Evolutionary conservation across 1,140 invertebrate genomes (phyloP), one percentile per base, ranked within the genome.

Genomic region (Drosophila grimshawi): DNA sequence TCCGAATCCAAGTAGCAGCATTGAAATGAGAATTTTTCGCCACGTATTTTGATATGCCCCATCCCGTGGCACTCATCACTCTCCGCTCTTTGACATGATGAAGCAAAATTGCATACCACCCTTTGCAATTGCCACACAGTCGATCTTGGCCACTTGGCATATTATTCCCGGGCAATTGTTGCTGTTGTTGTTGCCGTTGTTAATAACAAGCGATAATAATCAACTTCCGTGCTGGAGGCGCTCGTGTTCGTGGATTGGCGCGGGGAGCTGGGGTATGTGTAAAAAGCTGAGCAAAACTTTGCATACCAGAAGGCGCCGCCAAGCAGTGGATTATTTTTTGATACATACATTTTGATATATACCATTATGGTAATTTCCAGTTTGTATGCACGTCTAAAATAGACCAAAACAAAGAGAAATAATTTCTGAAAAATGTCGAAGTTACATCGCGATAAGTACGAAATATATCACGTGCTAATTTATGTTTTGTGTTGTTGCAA

Each of bases 171-270:
- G 39, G 2, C 10, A 43, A 19, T 35, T 46, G 45, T 59, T 55
- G 7, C 51, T 61, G 51, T 76, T 82, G 83, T 83, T 88, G 63
- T 78, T 90, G 78, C 74, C 77, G 80, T 75, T 80, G 78, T 90
- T 90, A 90, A 90, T 90, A 91, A 90, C 86, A 90, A 88, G 88
- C 86, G 82, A 90, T 90, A 90, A 90, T 90, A 90, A 90, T 90
- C 86, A 83, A 90, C 88, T 90, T 90, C 88, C 88, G 88, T 78
- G 85, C 79, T 74, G 65, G 60, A 66, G 72, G 79, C 78, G 65
- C 67, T 76, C 78, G 46, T 56, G 32, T 11, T 27, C 10, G 7
- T 3, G 0, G 10, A 2, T 5, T 8, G 32, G 30, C 6, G 33
- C 29, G 6, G 56, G 7, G 51, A 41, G 30, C 10, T 3, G 41